Percentiles rank a stretch among this genome's conserved stretches.
Conservation (phyloP, 2,797 vertebrate species). For the Phoxinus dragarum region DNA sequence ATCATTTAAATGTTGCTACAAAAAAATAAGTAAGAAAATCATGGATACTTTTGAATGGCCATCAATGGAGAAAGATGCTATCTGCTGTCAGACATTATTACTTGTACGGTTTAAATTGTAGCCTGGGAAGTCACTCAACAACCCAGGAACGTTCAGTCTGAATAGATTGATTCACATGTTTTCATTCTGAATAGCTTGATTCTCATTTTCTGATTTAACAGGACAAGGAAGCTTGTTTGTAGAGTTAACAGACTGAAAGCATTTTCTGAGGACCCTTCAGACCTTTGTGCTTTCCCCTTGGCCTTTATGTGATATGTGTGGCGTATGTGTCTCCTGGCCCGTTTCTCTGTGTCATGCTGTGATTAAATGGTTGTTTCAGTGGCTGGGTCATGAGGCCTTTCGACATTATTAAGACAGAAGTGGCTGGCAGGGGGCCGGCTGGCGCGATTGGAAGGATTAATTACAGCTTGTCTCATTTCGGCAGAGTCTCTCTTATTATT, state of each 20-base stretch:
- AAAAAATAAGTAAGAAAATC: background rate
- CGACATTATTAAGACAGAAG: constrained; percentile 50
- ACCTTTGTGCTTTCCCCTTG: constrained; percentile 45
- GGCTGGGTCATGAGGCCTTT: constrained; percentile 52
- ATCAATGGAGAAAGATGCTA: constrained; percentile 5
- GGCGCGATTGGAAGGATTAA: constrained; percentile 51
- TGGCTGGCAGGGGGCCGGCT: constrained; percentile 42
- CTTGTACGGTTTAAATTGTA: background rate
- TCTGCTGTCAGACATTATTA: background rate
- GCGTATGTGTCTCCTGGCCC: constrained; percentile 53
- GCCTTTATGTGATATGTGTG: constrained; percentile 50
- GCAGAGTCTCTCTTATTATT: constrained; percentile 54
- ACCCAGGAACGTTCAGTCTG: background rate
- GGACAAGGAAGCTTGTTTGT: constrained; percentile 16
- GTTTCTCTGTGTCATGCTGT: constrained; percentile 45
- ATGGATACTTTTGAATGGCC: background rate
- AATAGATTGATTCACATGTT: background rate
- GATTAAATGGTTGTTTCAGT: constrained; percentile 48
- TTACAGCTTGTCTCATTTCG: constrained; percentile 55
- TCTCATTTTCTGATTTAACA: background rate
- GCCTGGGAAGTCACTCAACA: background rate
- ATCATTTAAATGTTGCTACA: background rate
- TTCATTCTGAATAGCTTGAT: background rate
- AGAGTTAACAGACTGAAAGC: constrained; percentile 43
- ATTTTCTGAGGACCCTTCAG: constrained; percentile 41